Conservation (phyloP, 1,140 invertebrate species). For the Ditylenchus dipsaci region DNA sequence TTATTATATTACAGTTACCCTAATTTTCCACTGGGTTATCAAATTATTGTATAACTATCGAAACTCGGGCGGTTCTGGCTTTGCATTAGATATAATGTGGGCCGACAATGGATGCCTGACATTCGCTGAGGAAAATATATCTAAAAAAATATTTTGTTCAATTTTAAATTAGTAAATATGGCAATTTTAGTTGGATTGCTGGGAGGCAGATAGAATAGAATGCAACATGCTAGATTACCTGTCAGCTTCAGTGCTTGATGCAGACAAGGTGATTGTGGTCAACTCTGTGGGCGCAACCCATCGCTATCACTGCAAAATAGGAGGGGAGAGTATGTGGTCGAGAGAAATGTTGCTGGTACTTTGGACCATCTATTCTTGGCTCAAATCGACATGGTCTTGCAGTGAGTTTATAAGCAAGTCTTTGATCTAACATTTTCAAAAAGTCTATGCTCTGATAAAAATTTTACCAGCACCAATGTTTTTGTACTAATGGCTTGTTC, state of each 20-base stretch:
- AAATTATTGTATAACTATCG: too few relatives aligned
- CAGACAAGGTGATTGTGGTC: slow-evolving; percentile 55
- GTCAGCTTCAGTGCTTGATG: slow-evolving; percentile 48
- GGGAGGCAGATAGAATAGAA: slow-evolving; percentile 50
- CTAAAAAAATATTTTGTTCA: background rate
- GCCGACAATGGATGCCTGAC: too few relatives aligned
- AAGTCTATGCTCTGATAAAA: too few relatives aligned
- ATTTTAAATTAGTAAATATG: slow-evolving; percentile 2
- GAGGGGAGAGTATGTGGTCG: slow-evolving; percentile 24
- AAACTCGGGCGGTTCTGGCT: too few relatives aligned
- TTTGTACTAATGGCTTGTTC: too few relatives aligned
- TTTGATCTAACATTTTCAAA: too few relatives aligned
- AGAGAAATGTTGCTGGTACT: slow-evolving; percentile 31
- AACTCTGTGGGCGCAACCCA: slow-evolving; percentile 52
- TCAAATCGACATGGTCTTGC: slow-evolving; percentile 52
- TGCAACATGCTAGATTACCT: slow-evolving; percentile 51
- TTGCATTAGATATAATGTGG: too few relatives aligned
- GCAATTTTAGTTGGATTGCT: slow-evolving; percentile 47
- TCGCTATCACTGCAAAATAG: slow-evolving; percentile 45
- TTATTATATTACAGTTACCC: too few relatives aligned
- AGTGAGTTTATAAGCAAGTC: slow-evolving; percentile 35
- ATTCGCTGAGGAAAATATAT: background rate
- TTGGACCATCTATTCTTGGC: slow-evolving; percentile 44
- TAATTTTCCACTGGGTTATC: too few relatives aligned
- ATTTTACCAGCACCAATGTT: too few relatives aligned